Percentiles rank a stretch among this genome's conserved stretches.
These are phyloP conservation scores for Cyrtorhinus lividipennis DNA, from an alignment of 1,140 invertebrate genomes.

Conservation along the genomic window DNA sequence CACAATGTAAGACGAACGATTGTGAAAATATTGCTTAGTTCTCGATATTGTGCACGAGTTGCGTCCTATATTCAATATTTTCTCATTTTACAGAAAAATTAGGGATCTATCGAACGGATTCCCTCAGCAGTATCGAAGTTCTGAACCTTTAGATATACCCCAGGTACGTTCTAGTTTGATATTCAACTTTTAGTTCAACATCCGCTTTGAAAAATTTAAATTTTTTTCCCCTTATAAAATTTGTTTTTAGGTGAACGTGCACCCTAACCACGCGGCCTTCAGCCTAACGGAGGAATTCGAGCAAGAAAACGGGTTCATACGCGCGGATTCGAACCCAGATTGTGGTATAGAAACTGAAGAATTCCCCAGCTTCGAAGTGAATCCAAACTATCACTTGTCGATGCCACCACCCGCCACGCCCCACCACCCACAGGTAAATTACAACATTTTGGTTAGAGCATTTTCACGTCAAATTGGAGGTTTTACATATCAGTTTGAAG, in stretches of 20 bases:
- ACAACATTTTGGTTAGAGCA: too few relatives aligned
- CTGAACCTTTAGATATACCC: background rate
- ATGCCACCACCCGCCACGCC: conserved; percentile 1
- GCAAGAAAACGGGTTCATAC: background rate
- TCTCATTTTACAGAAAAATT: background rate
- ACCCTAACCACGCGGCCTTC: background rate
- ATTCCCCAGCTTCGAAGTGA: background rate
- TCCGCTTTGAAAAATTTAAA: too few relatives aligned
- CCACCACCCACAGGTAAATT: conserved; percentile 8
- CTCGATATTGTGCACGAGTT: too few relatives aligned
- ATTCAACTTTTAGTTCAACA: too few relatives aligned
- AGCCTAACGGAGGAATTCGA: background rate
- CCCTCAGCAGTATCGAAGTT: background rate
- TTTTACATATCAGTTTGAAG: too few relatives aligned
- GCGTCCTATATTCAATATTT: background rate
- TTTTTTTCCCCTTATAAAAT: too few relatives aligned
- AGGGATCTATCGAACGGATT: background rate
- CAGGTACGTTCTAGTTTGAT: background rate
- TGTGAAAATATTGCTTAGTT: too few relatives aligned
- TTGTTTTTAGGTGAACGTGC: conserved; percentile 7
- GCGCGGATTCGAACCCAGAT: background rate
- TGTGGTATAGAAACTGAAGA: background rate
- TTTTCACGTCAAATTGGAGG: too few relatives aligned
- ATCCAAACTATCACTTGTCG: conserved; percentile 9
- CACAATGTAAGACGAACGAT: too few relatives aligned